Percentiles rank a stretch among this genome's conserved stretches.
phyloP scores from a whole-genome alignment of 92 coral and sea anemone genomes.

The Parazoanthus atlanticus region DNA sequence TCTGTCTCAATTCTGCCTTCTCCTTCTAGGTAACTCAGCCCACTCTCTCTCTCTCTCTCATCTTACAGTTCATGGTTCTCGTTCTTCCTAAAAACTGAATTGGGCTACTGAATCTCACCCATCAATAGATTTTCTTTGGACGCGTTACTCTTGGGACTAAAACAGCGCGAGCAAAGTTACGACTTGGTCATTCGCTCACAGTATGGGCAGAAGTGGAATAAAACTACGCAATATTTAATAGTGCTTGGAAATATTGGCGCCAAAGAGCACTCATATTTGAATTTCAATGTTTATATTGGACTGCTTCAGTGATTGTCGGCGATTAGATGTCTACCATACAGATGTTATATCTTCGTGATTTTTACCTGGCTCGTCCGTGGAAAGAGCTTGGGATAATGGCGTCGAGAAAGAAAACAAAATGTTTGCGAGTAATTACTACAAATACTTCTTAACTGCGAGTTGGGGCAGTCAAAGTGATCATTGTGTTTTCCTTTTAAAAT shows the following conservation, averaged over 20 bases:
- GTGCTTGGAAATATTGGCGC: background rate
- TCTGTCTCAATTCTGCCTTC: background rate
- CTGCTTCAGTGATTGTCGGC: background rate
- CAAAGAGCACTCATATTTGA: conserved; percentile 1
- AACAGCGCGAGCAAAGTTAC: background rate
- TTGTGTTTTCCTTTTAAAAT: background rate
- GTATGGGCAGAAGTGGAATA: background rate
- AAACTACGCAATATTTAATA: background rate
- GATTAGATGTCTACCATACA: background rate
- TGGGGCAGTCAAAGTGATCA: background rate
- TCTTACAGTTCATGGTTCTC: background rate
- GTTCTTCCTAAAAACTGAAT: background rate
- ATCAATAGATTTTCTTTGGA: background rate
- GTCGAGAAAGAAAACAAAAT: background rate
- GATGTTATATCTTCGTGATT: too few relatives aligned
- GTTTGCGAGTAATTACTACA: background rate
- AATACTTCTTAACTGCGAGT: background rate
- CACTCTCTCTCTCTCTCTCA: background rate
- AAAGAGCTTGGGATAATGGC: background rate
- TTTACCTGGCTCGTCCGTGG: background rate
- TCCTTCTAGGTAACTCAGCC: background rate
- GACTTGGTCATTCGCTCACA: background rate
- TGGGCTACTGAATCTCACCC: background rate
- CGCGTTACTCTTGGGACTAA: background rate
- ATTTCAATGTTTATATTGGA: background rate